Evolutionary conservation across 2,888 invertebrate species (phyloP).

Genomic region (Eristalis tenax): DNA sequence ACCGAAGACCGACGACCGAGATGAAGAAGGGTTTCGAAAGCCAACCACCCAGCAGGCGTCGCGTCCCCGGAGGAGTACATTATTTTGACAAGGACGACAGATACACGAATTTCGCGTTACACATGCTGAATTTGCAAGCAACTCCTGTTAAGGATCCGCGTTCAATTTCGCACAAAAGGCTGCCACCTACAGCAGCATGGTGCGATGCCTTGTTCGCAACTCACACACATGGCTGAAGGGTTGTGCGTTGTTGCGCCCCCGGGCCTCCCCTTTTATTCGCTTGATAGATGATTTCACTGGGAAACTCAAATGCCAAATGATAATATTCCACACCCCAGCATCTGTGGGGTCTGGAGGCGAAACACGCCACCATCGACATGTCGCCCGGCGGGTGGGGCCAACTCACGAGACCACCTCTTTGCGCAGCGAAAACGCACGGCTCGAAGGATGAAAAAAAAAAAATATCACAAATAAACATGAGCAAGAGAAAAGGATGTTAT

Average conservation of each 20-base stretch:
- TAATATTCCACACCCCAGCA: neutral
- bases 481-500: neutral
- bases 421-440: slow-evolving; percentile 27
- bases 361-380: slow-evolving; percentile 21
- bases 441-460: neutral
- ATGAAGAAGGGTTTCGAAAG: slow-evolving; percentile 46
- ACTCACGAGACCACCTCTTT: neutral
- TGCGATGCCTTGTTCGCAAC: neutral
- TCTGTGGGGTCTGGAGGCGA: neutral
- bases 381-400: neutral
- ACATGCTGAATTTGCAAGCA: slow-evolving; percentile 51
- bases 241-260: slow-evolving; percentile 3
- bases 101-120: slow-evolving; percentile 62
- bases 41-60: neutral
- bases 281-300: slow-evolving; percentile 31
- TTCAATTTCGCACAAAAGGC: slow-evolving; percentile 29
- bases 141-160: slow-evolving; percentile 15
- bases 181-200: neutral
- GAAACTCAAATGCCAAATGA: slow-evolving; percentile 22
- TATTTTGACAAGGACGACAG: slow-evolving; percentile 66
- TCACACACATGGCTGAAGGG: slow-evolving; percentile 32
- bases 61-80: slow-evolving; percentile 18
- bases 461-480: slow-evolving; percentile 43
- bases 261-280: neutral
- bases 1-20: slow-evolving; percentile 7